Evolutionary conservation across 2,113 vertebrate species (phyloP).

Genomic region (Takifugu flavidus): DNA sequence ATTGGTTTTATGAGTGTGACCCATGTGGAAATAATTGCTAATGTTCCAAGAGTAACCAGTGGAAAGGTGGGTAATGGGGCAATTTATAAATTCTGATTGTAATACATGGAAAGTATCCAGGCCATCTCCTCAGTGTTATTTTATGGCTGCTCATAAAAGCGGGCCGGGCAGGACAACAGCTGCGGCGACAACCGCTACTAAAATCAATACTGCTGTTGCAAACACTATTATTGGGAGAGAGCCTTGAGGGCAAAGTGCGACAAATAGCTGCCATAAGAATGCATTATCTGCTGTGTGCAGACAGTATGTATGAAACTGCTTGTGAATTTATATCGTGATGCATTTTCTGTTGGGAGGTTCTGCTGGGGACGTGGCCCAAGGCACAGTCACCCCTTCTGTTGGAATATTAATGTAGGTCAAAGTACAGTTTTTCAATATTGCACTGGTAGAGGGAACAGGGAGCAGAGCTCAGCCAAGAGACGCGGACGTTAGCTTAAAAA

Average conservation of each 20-base stretch:
- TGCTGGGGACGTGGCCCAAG: too few species aligned
- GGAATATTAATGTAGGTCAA: too few species aligned
- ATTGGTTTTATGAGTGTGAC: conserved; percentile 77
- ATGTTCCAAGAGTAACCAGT: conserved; percentile 79
- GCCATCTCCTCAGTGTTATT: conserved; percentile 71
- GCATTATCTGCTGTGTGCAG: not conserved
- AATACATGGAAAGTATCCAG: conserved; percentile 80
- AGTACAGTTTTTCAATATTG: too few species aligned
- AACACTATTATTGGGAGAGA: conserved; percentile 28
- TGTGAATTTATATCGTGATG: too few species aligned
- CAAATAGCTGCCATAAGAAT: conserved; percentile 6
- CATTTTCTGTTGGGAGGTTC: too few species aligned
- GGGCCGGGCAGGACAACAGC: conserved; percentile 66
- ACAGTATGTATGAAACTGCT: too few species aligned
- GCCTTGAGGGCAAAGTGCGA: conserved; percentile 19
- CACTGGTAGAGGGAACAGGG: not conserved
- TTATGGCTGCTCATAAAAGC: conserved; percentile 73
- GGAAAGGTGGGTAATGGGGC: conserved; percentile 81
- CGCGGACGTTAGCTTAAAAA: not conserved
- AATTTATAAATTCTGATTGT: conserved; percentile 81
- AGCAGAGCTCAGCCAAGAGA: not conserved
- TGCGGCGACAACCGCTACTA: conserved; percentile 51
- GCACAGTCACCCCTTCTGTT: too few species aligned
- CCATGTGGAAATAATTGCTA: conserved; percentile 82
- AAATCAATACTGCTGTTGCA: conserved; percentile 69